Evolutionary conservation across 2,888 invertebrate species (phyloP), one percentile per base, ranked within the genome.

Genomic region (Nesidiocoris tenuis): DNA sequence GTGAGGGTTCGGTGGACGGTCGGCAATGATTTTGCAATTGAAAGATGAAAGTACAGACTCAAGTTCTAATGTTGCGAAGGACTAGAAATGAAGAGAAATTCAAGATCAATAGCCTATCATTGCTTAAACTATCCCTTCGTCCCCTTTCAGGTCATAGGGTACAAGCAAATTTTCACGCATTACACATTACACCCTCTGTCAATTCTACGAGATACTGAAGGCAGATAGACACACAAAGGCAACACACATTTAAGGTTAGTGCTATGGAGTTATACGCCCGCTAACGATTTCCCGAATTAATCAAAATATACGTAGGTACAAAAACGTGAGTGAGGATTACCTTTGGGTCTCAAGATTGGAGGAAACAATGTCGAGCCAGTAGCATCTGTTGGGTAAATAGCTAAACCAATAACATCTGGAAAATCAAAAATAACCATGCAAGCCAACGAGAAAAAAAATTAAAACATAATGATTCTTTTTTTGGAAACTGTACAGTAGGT

Each of bases 341-440:
- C 92, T 90, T 89, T 88, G 80, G 90, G 87, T 84, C 88, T 87
- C 83, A 89, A 86, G 83, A 90, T 87, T 81, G 89, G 87, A 82
- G 92, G 91, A 84, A 89, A 87, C 84, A 88, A 88, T 82, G 88
- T 88, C 80, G 87, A 87, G 83, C 91, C 91, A 82, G 88, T 87
- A 81, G 90, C 89, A 87, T 92, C 90, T 83, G 90, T 91, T 82
- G 91, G 91, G 85, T 90, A 89, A 84, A 89, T 87, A 85, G 90
- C 87, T 84, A 89, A 87, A 86, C 88, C 90, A 86, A 90, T 87
- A 83, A 90, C 87, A 87, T 90, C 90, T 90, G 89, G 83, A 90
- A 90, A 84, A 83, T 84, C 84, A 84, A 82, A 78, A 76, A 77
- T 64, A 77, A 75, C 63, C 61, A 67, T 57, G 72, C 72, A 72